Base-by-base conservation (phyloP, 1,140 invertebrate species). In the Drosophila subobscura region DNA sequence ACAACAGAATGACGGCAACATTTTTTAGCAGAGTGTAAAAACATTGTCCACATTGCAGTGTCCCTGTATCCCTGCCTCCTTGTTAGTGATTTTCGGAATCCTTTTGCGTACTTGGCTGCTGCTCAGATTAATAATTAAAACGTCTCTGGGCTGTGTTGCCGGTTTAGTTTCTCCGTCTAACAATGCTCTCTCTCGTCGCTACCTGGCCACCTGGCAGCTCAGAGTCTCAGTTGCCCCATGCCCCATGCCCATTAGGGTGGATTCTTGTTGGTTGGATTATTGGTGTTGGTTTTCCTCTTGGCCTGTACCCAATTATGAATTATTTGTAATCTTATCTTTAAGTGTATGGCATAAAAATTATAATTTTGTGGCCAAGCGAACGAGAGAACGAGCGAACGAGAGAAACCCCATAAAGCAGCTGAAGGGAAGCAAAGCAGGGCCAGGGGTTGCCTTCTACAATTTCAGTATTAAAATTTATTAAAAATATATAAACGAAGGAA, bases 391-490 rank as follows among this genome's bases (percentile, higher is more conserved):
- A 64, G 44, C 20, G 49, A 47, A 52, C 63, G 23, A n/a, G 46
- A 78, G 79, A 78, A 83, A 73, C 79, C 79, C 79, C 79, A 83
- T 70, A 77, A 68, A 55, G 72, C 42, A 12, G 20, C 16, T 22
- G 22, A 10, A 45, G 12, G 54, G 8, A 27, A 50, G 29, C 22
- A 25, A 8, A 7, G 22, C 52, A 25, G 12, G 2, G 20, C 16
- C 16, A 20, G 16, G 16, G 33, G 41, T n/a, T 53, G 45, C 16
- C 77, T 79, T 85, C 67, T 85, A 77, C 81, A 77, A 79, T 86
- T 85, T 85, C 80, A 85, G 72, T 84, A 85, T 85, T 80, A 86
- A 86, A 77, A 85, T 85, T 85, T 85, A 86, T 85, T 86, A 85
- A 85, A 85, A 77, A 85, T 85, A 85, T 86, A 85, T 85, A 83